Evolutionary conservation across 2,797 vertebrate species (phyloP).

Genomic region (Lemur catta): DNA sequence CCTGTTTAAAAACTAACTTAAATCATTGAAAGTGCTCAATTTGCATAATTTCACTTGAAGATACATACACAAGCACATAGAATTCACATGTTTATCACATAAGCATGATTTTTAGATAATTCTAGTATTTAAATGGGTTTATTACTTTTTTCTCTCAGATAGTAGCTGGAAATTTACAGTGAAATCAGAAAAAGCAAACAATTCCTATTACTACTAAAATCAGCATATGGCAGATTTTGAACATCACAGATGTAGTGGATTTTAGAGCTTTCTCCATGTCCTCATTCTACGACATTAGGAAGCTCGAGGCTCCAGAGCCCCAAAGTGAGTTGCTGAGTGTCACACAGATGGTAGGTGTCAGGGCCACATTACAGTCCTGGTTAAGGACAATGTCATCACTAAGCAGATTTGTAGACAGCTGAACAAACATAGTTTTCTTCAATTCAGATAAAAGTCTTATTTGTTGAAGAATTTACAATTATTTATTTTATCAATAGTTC

Average conservation of each 20-base stretch:
- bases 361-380: neutral
- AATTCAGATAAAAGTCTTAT: neutral
- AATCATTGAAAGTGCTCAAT: neutral
- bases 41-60: neutral
- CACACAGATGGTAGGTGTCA: fast-evolving
- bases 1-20: neutral
- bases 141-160: neutral
- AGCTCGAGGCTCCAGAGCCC: neutral
- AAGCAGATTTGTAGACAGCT: neutral
- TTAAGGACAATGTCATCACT: neutral
- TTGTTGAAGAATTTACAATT: neutral
- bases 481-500: neutral
- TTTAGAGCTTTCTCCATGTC: neutral
- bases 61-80: neutral
- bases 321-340: neutral
- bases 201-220: neutral
- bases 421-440: neutral
- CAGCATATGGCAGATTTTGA: neutral
- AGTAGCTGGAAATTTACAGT: neutral
- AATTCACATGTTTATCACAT: neutral
- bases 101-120: neutral
- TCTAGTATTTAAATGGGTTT: neutral
- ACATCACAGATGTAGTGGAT: neutral
- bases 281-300: neutral
- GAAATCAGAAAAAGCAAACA: neutral